Base-by-base conservation (phyloP, 2,888 invertebrate species). In the Dermolepida albohirtum region DNA sequence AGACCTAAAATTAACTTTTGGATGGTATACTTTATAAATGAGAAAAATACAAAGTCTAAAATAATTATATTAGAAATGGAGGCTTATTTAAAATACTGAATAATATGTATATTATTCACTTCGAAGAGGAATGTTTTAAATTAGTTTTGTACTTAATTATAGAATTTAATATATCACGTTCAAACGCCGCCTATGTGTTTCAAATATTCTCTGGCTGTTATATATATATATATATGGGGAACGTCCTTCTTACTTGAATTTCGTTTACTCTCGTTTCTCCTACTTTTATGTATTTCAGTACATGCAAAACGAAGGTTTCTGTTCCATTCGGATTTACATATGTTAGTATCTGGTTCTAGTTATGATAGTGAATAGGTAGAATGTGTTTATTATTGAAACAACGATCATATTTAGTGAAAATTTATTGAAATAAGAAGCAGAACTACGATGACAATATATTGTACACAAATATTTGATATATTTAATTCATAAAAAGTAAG, bases 401-500 rank as follows among this genome's bases (percentile, higher is more conserved):
- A 52, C 51, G 51, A 52, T 34, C 8, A 17, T 17, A 22, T 17
- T 8, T 44, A 16, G 8, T 12, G 44, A 14, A 44, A 5, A 44
- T 8, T 14, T 49, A 22, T 22, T 11, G 10, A 49, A 22, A 10
- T 22, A 17, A n/a, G 8, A 11, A 49, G 17, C 47, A 49, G 14
- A 10, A 16, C 16, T 5, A 22, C 49, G 6, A 22, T 22, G 49
- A 49, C 22, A 22, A 22, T 22, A 49, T 17, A 22, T 17, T 49
- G 22, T 8, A 10, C 14, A 47, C 47, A 49, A 22, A 49, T 22
- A 34, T 34, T 34, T 27, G 8, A 8, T 29, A 14, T 14, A 12
- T 12, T 52, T 29, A 29, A 34, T 34, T 52, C 51, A 14, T 34
- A 34, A 29, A 10, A 52, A 52, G 51, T 52, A 34, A 52, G 51